A percentile compares a stretch with the other conserved stretches of the same genome.
Evolutionary conservation across 2,888 invertebrate genomes (phyloP).

Genomic region (Limnephilus rhombicus): DNA sequence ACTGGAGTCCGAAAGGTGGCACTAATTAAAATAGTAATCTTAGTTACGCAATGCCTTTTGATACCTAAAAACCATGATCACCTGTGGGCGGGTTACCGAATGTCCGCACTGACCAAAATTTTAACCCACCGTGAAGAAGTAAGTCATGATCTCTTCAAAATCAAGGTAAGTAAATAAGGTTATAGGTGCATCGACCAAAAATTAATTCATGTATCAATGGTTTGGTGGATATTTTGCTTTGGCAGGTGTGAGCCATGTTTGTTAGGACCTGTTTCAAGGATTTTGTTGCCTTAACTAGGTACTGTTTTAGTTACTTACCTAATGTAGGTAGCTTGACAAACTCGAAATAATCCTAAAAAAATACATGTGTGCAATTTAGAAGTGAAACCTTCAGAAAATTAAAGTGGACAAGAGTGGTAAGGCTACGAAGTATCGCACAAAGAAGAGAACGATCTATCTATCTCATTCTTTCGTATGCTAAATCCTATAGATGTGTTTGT

Average conservation of each 20-base stretch:
- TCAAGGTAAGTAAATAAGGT: neutral
- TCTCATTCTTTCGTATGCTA: no score
- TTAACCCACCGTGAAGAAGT: neutral
- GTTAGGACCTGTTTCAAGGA: neutral
- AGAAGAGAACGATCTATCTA: no score
- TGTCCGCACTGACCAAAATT: neutral
- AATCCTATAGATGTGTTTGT: no score
- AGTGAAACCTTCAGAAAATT: no score
- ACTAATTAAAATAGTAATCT: neutral
- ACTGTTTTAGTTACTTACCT: no score
- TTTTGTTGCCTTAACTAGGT: neutral
- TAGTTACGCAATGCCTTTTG: neutral
- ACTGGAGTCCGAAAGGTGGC: neutral
- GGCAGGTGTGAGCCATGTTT: neutral
- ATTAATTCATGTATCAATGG: neutral
- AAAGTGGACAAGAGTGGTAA: no score
- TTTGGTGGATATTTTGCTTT: neutral
- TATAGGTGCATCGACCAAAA: neutral
- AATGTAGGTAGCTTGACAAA: no score
- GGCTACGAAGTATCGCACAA: no score
- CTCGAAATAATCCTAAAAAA: no score
- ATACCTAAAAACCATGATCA: neutral
- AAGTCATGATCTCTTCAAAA: neutral
- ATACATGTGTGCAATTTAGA: no score
- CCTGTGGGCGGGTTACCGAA: neutral